Evolutionary conservation across 2,888 invertebrate species (phyloP).

Genomic region (Nematopogon swammerdamellus): DNA sequence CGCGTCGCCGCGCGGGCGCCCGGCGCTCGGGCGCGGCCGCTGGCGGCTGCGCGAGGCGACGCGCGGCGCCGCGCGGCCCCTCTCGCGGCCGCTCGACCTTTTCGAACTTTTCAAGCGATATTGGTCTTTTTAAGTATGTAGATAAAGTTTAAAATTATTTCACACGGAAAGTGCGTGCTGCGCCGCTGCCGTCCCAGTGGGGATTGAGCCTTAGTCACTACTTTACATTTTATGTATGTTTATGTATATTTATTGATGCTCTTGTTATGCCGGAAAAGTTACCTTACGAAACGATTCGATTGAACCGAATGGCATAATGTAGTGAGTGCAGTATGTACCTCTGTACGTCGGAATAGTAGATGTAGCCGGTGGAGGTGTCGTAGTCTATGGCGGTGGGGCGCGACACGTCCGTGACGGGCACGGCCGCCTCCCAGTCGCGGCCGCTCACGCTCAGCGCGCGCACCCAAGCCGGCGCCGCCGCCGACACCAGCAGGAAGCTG

Average conservation of each 20-base stretch:
- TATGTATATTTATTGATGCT: too few species aligned
- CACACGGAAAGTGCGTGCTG: too few species aligned
- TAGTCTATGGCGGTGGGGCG: constrained; percentile 68
- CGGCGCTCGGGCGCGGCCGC: constrained; percentile 7
- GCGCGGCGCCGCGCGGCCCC: background rate
- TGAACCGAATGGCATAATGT: background rate
- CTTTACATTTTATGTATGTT: too few species aligned
- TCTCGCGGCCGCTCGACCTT: too few species aligned
- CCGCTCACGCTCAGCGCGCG: constrained; percentile 56
- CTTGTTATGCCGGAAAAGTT: too few species aligned
- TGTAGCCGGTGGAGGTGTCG: constrained; percentile 55
- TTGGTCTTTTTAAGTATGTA: too few species aligned
- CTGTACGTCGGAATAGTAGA: constrained; percentile 61
- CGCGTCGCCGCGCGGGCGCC: constrained; percentile 2
- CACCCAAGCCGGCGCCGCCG: constrained; percentile 63
- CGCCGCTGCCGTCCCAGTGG: too few species aligned
- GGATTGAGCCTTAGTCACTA: too few species aligned
- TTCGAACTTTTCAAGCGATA: too few species aligned
- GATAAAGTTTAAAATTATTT: too few species aligned
- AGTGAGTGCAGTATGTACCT: constrained; percentile 18
- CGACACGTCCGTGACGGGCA: constrained; percentile 65
- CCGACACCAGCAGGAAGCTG: constrained; percentile 55
- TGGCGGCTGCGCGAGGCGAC: too few species aligned
- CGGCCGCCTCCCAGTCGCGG: constrained; percentile 60
- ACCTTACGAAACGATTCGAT: too few species aligned